These are phyloP conservation scores for Poeciliopsis prolifica DNA, from an alignment of 2,113 vertebrate genomes.

Conservation along the genomic window DNA sequence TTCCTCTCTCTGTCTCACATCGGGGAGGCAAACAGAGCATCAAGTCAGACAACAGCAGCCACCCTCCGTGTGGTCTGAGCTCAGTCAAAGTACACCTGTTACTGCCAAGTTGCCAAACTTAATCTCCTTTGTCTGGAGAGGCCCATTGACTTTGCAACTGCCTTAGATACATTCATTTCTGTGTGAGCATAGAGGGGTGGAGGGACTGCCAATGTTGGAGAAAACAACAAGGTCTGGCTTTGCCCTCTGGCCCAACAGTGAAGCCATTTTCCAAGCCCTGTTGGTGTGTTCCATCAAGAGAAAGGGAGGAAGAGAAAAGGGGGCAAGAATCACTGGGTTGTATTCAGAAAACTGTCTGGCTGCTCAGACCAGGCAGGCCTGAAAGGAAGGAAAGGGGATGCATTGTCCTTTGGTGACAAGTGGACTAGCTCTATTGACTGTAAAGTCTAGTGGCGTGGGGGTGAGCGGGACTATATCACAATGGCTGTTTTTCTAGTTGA, in stretches of 20 bases:
- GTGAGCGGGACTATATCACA: constrained; percentile 61
- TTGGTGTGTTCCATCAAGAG: constrained; percentile 75
- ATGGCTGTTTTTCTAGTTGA: constrained; percentile 81
- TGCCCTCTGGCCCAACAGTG: constrained; percentile 70
- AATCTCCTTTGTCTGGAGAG: constrained; percentile 75
- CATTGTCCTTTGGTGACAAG: constrained; percentile 82
- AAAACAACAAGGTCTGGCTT: constrained; percentile 67
- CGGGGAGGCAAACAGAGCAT: constrained; percentile 26
- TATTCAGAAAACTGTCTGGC: constrained; percentile 77
- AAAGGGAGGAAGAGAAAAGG: constrained; percentile 71
- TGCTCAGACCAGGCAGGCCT: constrained; percentile 74
- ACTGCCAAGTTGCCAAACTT: constrained; percentile 71
- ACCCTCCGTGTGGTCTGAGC: constrained; percentile 65
- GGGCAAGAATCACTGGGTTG: constrained; percentile 77
- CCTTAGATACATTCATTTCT: constrained; percentile 70
- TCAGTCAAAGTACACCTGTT: constrained; percentile 74
- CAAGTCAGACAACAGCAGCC: constrained; percentile 27
- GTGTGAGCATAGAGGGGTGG: constrained; percentile 40
- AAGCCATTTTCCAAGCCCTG: constrained; percentile 77
- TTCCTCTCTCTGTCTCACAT: constrained; percentile 32
- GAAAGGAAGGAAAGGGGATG: constrained; percentile 75
- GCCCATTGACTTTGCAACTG: constrained; percentile 72
- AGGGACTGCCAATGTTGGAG: constrained; percentile 50
- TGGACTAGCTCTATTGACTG: constrained; percentile 85
- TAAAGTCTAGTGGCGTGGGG: constrained; percentile 78